Evolutionary conservation across 1,140 invertebrate genomes (phyloP).

Genomic region (Macrotrachela quadricornifera): DNA sequence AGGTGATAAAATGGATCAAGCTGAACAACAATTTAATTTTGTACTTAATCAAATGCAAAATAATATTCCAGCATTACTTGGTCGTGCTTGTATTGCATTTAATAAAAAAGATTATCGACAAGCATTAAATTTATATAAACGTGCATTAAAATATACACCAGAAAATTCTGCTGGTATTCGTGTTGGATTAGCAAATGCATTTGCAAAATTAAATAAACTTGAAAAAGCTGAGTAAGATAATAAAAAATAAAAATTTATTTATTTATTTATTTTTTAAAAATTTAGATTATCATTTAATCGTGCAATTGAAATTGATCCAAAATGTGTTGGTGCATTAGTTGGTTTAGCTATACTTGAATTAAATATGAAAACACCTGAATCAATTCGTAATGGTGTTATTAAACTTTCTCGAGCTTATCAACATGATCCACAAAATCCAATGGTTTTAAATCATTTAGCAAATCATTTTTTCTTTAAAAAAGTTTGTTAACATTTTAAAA

Average conservation of each 20-base stretch:
- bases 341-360: constrained; percentile 80
- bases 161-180: constrained; percentile 83
- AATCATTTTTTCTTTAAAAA: constrained; percentile 99
- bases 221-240: constrained; percentile 55
- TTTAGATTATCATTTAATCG: constrained; percentile 64
- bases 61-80: constrained; percentile 74
- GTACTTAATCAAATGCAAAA: constrained; percentile 51
- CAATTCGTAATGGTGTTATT: constrained; percentile 74
- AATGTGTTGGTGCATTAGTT: constrained; percentile 84
- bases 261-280: too few relatives aligned
- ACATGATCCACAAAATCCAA: constrained; percentile 88
- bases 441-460: constrained; percentile 94
- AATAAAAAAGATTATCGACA: constrained; percentile 55
- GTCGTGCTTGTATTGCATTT: constrained; percentile 79
- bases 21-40: constrained; percentile 98
- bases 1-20: constrained; percentile 98
- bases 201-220: constrained; percentile 79
- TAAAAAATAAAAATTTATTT: too few relatives aligned
- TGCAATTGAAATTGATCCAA: constrained; percentile 66
- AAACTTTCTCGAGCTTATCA: constrained; percentile 90
- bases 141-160: constrained; percentile 78
- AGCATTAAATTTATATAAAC: constrained; percentile 89
- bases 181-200: constrained; percentile 90
- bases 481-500: constrained; percentile 25
- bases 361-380: constrained; percentile 73